Evolutionary conservation across 2,888 invertebrate genomes (phyloP), one percentile per base, ranked within the genome.

Genomic region (Acrocera orbiculus): DNA sequence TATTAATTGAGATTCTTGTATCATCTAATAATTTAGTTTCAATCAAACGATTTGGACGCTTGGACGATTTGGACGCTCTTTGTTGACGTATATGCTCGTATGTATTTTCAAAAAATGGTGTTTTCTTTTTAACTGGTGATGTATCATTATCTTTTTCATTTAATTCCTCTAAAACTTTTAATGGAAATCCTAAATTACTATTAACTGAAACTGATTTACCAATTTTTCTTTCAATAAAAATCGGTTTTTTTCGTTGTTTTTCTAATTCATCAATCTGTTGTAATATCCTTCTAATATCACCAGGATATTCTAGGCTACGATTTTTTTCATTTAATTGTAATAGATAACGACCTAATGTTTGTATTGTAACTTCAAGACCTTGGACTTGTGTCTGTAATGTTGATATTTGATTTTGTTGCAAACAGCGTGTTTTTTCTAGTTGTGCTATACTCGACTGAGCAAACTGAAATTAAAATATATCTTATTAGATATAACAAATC

Each of bases 271-370:
- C 54, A 29, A 57, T 42, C 55, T 72, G 77, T 17, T 77, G 70
- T 2, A 82, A 63, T 27, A 85, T 75, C 42, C 78, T 66, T 32
- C 79, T 69, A 4, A 85, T 70, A 38, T 85, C 83, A 1, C 67
- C 62, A 0, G 83, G 81, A 30, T 80, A 60, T 31, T 82, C 81
- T 10, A 74, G 55, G 26, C 74, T 70, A 25, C 70, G 64, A 33
- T 71, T 69, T 11, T 66, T 64, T 24, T 75, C 74, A 15, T 74
- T 67, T 32, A 82, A 52, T 4, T 69, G 67, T 5, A 73, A 68
- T n/a, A 86, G 69, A 53, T 74, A 83, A 3, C 72, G 66, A 4
- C 79, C 80, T 5, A 86, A 59, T 0, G 77, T 65, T 1, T 70
- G 65, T 0, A 85, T 67, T 1, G 81, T 80, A 8, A 80, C 73